Conservation (phyloP, 2,888 invertebrate species). For the Pinctada fucata region DNA sequence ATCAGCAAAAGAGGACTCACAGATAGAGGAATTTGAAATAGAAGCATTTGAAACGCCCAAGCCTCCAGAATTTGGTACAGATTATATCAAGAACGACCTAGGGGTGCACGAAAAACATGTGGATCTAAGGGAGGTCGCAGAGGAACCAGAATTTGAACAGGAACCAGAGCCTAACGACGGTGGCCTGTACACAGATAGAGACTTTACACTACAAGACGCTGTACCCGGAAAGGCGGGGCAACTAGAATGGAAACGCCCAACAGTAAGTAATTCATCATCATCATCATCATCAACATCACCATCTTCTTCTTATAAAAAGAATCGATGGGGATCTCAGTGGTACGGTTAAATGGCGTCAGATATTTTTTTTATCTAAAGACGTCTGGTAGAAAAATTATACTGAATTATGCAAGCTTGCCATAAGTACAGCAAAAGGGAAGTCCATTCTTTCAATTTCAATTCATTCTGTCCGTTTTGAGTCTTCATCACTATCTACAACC, state of each 20-base stretch:
- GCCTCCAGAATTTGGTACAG: constrained; percentile 21
- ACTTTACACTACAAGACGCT: constrained; percentile 59
- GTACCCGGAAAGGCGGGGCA: constrained; percentile 44
- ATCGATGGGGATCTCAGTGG: too few relatives aligned
- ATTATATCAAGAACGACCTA: constrained; percentile 35
- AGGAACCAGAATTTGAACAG: constrained; percentile 38
- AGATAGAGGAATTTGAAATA: not conserved
- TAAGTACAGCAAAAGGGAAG: not conserved
- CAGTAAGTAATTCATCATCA: constrained; percentile 46
- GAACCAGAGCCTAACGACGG: constrained; percentile 40
- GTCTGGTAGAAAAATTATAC: too few relatives aligned
- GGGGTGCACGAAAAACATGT: constrained; percentile 41
- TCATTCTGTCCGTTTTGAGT: too few relatives aligned
- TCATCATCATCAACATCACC: not conserved
- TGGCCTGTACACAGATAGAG: constrained; percentile 55
- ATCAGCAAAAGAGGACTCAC: too few relatives aligned
- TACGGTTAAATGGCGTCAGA: too few relatives aligned
- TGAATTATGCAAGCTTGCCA: not conserved
- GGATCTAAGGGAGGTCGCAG: constrained; percentile 46
- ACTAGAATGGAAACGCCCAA: constrained; percentile 67
- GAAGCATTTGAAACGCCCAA: not conserved
- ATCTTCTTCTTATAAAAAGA: too few relatives aligned
- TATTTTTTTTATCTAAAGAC: too few relatives aligned
- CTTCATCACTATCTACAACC: not conserved
- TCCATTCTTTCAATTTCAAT: not conserved